Evolutionary conservation across 2,888 invertebrate genomes (phyloP).

Genomic region (Aphodius granarius): DNA sequence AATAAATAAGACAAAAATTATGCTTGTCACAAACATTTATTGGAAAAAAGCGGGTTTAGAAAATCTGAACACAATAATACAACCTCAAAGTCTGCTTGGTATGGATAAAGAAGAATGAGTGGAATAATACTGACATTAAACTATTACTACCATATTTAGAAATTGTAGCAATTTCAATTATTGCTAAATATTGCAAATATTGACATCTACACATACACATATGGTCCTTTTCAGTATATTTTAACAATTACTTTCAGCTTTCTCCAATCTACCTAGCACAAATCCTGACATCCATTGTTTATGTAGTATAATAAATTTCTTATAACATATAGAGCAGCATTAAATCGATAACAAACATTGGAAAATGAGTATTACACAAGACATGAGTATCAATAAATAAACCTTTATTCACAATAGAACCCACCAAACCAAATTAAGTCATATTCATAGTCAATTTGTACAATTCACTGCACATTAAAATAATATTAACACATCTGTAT

Average conservation of each 20-base stretch:
- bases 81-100: not conserved
- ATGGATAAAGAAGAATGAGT: not conserved
- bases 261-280: not conserved
- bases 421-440: not conserved
- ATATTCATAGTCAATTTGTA: not conserved
- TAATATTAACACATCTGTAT: too few relatives aligned
- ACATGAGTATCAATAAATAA: not conserved
- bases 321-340: not conserved
- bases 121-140: not conserved
- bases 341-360: not conserved
- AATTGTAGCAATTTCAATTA: not conserved
- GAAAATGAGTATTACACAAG: not conserved
- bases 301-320: not conserved
- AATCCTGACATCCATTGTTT: not conserved
- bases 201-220: not conserved
- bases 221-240: not conserved
- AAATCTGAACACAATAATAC: not conserved
- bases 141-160: not conserved
- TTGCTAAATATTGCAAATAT: not conserved
- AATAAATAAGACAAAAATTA: not conserved
- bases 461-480: not conserved
- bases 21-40: not conserved
- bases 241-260: not conserved
- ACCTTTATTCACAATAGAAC: not conserved
- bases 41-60: not conserved